Base-by-base conservation (phyloP, 2,113 vertebrate genomes). In the Stigmatopora nigra region DNA sequence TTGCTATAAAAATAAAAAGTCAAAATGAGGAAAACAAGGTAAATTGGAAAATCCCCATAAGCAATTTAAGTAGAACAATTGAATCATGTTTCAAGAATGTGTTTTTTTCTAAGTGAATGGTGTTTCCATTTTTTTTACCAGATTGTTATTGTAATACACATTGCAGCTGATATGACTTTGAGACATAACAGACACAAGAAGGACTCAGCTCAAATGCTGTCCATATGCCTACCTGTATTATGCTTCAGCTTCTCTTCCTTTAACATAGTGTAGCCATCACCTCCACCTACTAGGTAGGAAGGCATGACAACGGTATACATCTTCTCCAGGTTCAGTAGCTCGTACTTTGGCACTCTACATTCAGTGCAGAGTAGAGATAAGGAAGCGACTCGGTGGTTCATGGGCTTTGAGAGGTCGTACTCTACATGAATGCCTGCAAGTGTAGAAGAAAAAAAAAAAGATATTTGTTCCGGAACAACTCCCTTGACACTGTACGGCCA, bases 231-330 rank as follows among this genome's bases (percentile, higher is more conserved):
- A 97, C 95, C 95, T 69, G 91, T 93, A 64, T 87, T 91, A 36
- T 95, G 93, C 35, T 90, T 94, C 51, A 94, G 72, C 9, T 84
- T 77, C 71, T 91, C 89, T 0, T 92, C 72, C 75, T 87, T 92
- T 64, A 98, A 87, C 91, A 98, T 94, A 3, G 22, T 36, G 69
- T 84, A 98, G 13, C 88, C 89, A 25, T 98, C 95, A 13, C 94
- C 95, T 14, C 94, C 94, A 0, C 7, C 85, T 53, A 83, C 87
- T 4, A 96, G 79, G 46, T 91, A 98, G 52, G 82, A 92, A 0
- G 92, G 89, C 71, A 94, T 88, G 58, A 89, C 83, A 61, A 97
- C 83, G 0, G 91, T 94, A 72, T 98, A 98, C 0, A 67, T 72
- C 67, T 86, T 75, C 36, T 93, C 79, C 46, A 73, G 83, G 71